A percentile compares a stretch with the other conserved stretches of the same genome.
Evolutionary conservation across 1,140 invertebrate genomes (phyloP).

Genomic region (Drosophila ananassae): DNA sequence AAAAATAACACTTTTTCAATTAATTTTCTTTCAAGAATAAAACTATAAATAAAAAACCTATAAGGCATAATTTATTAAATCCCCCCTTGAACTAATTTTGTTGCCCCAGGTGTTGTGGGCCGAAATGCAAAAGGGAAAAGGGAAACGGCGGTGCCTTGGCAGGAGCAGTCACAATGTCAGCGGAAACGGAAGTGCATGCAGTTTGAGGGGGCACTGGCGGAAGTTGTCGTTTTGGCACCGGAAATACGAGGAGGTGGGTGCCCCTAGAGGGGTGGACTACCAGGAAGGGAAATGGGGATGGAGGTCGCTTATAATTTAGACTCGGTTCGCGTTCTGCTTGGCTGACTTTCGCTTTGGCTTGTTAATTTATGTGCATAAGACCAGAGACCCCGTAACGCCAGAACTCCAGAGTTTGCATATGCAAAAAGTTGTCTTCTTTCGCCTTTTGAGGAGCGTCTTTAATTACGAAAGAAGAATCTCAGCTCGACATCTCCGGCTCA

Average conservation of each 20-base stretch:
- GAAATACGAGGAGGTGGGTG: constrained; percentile 32
- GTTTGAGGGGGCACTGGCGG: constrained; percentile 55
- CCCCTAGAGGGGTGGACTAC: neutral
- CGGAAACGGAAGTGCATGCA: constrained; percentile 58
- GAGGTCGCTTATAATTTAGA: neutral
- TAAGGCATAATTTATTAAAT: too few relatives aligned
- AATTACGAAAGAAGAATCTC: constrained; percentile 30
- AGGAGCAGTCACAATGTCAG: constrained; percentile 57
- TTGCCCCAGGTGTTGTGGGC: too few relatives aligned
- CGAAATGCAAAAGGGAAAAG: neutral
- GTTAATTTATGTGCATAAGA: constrained; percentile 74
- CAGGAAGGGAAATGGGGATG: neutral
- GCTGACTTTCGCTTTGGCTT: constrained; percentile 67
- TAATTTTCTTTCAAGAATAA: too few relatives aligned
- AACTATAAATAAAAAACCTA: too few relatives aligned
- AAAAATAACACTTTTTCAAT: too few relatives aligned
- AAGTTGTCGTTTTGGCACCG: constrained; percentile 79
- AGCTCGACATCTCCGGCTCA: neutral
- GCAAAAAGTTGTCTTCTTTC: neutral
- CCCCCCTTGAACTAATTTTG: too few relatives aligned
- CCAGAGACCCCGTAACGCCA: constrained; percentile 13
- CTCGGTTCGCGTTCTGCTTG: constrained; percentile 47
- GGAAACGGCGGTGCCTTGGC: neutral
- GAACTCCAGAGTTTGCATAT: neutral
- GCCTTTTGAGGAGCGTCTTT: constrained; percentile 19